Conservation (phyloP, 2,888 invertebrate genomes). For the Boloria euphrosyne region DNA sequence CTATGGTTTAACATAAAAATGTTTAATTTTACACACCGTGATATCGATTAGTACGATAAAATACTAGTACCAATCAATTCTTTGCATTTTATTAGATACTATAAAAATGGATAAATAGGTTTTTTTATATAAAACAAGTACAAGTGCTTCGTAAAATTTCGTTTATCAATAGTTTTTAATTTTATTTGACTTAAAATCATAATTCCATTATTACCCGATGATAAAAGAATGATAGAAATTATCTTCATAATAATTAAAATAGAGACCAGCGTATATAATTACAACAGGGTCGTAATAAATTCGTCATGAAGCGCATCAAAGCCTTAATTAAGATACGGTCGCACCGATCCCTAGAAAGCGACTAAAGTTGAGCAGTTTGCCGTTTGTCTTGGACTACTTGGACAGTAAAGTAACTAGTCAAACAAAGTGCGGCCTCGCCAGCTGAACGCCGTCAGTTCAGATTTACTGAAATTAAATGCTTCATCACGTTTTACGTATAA, state of each 20-base stretch:
- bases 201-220: too few species aligned
- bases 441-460: conserved; percentile 43
- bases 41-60: too few species aligned
- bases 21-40: too few species aligned
- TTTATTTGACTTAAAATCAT: too few species aligned
- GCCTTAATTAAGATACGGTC: conserved; percentile 35
- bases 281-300: conserved; percentile 26
- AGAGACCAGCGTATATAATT: background rate
- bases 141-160: too few species aligned
- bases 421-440: conserved; percentile 56
- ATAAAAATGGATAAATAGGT: too few species aligned
- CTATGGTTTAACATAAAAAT: too few species aligned
- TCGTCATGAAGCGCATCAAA: conserved; percentile 29
- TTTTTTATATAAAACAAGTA: too few species aligned
- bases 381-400: conserved; percentile 76
- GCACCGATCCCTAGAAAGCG: conserved; percentile 24
- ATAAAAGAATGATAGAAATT: too few species aligned
- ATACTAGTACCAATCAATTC: too few species aligned
- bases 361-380: conserved; percentile 66
- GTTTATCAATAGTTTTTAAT: too few species aligned
- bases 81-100: too few species aligned
- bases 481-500: conserved; percentile 53
- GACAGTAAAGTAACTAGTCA: conserved; percentile 71
- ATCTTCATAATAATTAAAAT: conserved; percentile 3
- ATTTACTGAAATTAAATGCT: conserved; percentile 64